Percentiles rank a stretch among this genome's conserved stretches.
Conservation (phyloP, 2,888 invertebrate species). For the Drosophila flavopinicola region DNA sequence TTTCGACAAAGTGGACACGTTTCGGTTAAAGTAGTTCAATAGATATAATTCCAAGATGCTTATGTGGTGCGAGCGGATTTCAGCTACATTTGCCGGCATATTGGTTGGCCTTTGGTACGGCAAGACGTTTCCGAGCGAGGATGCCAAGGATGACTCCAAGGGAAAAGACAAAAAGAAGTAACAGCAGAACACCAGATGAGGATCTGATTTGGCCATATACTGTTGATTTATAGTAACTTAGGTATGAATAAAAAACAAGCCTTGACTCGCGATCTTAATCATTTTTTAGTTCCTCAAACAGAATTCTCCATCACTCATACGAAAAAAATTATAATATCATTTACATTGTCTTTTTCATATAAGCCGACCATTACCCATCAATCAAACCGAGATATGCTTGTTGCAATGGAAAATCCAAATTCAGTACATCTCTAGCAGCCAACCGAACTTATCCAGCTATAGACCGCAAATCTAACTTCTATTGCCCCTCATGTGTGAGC, state of each 20-base stretch:
- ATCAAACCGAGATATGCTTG: not conserved
- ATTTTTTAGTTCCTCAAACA: no score
- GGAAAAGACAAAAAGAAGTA: conserved; percentile 33
- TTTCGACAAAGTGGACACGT: not conserved
- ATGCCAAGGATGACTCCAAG: conserved; percentile 9
- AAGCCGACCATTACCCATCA: no score
- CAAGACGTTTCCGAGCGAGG: conserved; percentile 47
- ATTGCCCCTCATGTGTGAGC: no score
- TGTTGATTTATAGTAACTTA: no score
- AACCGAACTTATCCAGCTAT: conserved; percentile 15
- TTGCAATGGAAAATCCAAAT: not conserved
- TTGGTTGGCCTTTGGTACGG: conserved; percentile 64
- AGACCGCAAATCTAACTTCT: no score
- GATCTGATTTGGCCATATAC: no score
- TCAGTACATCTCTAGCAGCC: conserved; percentile 12
- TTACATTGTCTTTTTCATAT: no score
- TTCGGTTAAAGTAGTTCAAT: conserved; percentile 1
- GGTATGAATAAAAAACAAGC: no score
- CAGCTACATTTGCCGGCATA: conserved; percentile 52
- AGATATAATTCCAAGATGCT: conserved; percentile 36
- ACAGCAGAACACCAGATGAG: not conserved
- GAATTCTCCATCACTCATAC: no score
- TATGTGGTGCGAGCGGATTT: conserved; percentile 60
- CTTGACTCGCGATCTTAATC: no score
- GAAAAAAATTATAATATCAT: no score